Percentiles rank a stretch among this genome's conserved stretches.
phyloP scores from a whole-genome alignment of 2,113 vertebrate species.

The Platysteira castanea region DNA sequence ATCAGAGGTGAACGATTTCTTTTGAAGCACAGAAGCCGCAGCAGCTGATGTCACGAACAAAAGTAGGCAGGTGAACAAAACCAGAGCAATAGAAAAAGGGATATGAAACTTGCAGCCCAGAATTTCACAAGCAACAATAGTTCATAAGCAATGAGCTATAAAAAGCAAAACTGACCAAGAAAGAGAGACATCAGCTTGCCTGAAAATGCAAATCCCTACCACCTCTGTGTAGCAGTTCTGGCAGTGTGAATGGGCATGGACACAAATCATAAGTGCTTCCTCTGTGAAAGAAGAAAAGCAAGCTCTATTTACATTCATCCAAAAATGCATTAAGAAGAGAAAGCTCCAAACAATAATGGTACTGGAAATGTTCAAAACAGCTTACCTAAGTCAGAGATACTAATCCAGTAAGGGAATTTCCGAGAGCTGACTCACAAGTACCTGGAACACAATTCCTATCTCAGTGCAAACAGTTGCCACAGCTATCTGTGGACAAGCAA shows the following conservation, averaged over 20 bases:
- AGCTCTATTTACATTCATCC: background rate
- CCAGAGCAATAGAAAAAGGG: background rate
- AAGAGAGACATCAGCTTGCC: background rate
- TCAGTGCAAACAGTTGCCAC: background rate
- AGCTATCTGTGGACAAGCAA: rapidly evolving
- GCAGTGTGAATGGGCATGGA: rapidly evolving
- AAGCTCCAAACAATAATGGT: background rate
- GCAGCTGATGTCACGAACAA: background rate
- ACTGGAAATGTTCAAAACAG: background rate
- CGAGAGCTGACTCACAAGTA: background rate
- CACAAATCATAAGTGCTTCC: background rate
- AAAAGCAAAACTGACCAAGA: background rate
- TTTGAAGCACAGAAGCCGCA: background rate
- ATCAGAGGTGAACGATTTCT: background rate
- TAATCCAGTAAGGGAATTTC: background rate
- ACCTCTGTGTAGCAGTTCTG: background rate
- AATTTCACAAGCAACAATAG: background rate
- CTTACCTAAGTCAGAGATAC: background rate
- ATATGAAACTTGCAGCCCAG: background rate
- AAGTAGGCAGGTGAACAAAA: background rate
- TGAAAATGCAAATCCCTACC: background rate
- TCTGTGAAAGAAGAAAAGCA: background rate
- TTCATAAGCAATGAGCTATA: background rate
- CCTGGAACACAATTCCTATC: background rate
- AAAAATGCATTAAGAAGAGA: background rate